Evolutionary conservation across 2,888 invertebrate genomes (phyloP), one percentile per base, ranked within the genome.

Genomic region (Acheta domesticus): DNA sequence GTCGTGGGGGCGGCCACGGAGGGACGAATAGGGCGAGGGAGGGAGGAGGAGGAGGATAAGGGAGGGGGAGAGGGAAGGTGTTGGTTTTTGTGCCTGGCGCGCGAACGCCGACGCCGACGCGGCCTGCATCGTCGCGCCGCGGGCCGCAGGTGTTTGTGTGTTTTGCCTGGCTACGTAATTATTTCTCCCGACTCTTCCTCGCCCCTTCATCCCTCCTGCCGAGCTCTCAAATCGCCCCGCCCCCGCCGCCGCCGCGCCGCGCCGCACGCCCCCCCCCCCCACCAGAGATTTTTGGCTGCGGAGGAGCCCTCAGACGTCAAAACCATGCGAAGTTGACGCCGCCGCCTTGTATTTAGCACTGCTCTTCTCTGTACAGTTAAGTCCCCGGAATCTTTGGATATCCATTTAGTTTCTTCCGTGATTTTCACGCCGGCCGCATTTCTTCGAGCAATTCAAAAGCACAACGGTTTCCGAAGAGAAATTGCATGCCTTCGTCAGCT

Each of bases 21-120:
- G 5, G 5, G 36, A 36, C 36, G 36, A 36, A 23, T 23, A 3
- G 23, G 23, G 23, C 23, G 36, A 8, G 36, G 8, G 8, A 8
- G 36, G 36, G 8, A 8, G 36, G 36, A 36, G 36, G 36, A 62
- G 14, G n/a, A 62, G 62, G 19, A 2, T 50, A 62, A 62, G 62
- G 12, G 62, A 62, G 14, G 62, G n/a, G 16, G 62, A 62, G 62
- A 62, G 16, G 62, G 1, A n/a, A n/a, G 62, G 62, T 62, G 62
- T 62, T 62, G 62, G 62, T 62, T 62, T 62, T 62, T 62, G 62
- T 62, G 62, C 62, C 62, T 62, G n/a, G 62, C 62, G 62, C 62
- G 62, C n/a, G 62, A 62, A 62, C 62, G n/a, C 62, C 62, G 62
- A 19, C 62, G 62, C 62, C 62, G 14, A 19, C 62, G 14, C 62